Evolutionary conservation across 1,140 invertebrate species (phyloP), one percentile per base, ranked within the genome.

Genomic region (Hirudo medicinalis): DNA sequence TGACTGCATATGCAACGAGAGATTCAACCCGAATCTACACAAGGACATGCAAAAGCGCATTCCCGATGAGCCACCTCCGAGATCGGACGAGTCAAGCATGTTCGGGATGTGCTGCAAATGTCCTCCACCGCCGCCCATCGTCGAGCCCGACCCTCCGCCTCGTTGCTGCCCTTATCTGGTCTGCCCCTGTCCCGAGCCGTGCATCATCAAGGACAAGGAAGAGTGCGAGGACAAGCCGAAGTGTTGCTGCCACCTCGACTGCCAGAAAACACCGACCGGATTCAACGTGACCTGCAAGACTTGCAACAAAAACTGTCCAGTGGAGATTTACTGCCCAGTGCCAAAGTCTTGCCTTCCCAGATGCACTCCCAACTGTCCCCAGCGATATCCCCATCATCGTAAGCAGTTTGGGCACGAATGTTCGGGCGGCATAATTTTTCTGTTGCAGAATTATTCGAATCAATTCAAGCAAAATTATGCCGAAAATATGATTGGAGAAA

Each of bases 341-440:
- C 57, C 57, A 1, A 63, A 63, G 20, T 63, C 57, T n/a, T 63
- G 57, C 19, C 57, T 63, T 13, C 57, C 57, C 29, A 63, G 57
- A 20, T 63, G 57, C 29, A 63, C 57, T 63, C 6, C 19, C 57
- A 63, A 63, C 19, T 63, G 57, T 63, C 57, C 57, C 11, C 57
- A 63, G 13, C 22, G 57, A 63, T 63, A 63, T n/a, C 57, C 57
- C 9, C 57, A 63, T n/a, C 57, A 63, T 63, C 57, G 57, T 63
- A 2, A 63, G 57, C 17, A 13, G 29, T 9, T 57, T 57, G 32
- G 32, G 32, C 32, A 36, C 6, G 32, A 2, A 6, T 36, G 32
- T 36, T 3, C 6, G 32, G 2, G 6, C 6, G 32, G 32, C 32
- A 36, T 36, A 36, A 36, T 36, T 36, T 36, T 36, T 36, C 32